Percentiles rank a stretch among this genome's conserved stretches.
phyloP scores from a whole-genome alignment of 2,797 vertebrate genomes.

The Notoglanidium macrostoma region DNA sequence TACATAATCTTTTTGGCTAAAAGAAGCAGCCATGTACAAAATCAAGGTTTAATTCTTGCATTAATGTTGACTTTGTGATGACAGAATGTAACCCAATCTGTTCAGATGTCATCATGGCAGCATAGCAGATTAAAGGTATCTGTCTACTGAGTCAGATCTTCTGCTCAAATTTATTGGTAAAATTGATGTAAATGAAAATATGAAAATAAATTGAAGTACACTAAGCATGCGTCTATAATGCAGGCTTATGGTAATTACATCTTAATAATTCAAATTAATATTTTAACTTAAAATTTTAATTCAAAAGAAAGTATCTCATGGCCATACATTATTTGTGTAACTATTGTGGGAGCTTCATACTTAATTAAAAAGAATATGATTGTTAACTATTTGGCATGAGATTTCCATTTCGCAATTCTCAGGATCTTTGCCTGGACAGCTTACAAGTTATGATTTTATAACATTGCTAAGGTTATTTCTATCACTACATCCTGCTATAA shows the following conservation, averaged over 20 bases:
- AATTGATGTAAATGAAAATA: background rate
- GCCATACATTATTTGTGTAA: no score
- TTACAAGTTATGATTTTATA: background rate
- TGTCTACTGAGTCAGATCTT: background rate
- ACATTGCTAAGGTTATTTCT: background rate
- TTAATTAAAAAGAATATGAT: no score
- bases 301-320: no score
- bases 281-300: no score
- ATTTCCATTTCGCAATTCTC: background rate
- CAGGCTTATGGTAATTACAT: background rate
- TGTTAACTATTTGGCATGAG: background rate
- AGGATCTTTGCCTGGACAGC: background rate
- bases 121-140: background rate
- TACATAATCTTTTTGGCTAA: background rate
- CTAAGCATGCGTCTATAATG: background rate
- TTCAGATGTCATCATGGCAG: background rate
- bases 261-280: background rate
- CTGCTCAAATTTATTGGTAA: background rate
- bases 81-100: background rate
- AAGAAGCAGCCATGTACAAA: no score
- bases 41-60: no score
- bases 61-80: background rate
- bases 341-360: no score
- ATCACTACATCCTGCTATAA: background rate
- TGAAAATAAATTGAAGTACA: background rate